These are phyloP conservation scores for Thymallus thymallus DNA, from an alignment of 2,113 vertebrate species.

Conservation along the genomic window DNA sequence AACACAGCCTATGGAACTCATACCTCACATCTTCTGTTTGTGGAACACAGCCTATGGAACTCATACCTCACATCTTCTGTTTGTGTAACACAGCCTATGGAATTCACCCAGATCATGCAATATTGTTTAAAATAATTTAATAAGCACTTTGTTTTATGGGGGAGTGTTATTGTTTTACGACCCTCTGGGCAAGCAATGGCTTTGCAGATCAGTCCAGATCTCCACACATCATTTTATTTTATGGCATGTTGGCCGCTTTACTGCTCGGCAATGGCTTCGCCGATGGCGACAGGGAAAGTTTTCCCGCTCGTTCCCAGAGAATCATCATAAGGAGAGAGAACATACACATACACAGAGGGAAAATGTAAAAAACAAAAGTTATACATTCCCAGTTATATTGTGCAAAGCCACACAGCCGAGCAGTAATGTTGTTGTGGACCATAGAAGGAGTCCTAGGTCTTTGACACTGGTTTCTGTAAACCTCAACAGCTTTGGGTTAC, in stretches of 20 bases:
- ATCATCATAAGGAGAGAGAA: slow-evolving; percentile 25
- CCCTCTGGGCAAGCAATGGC: slow-evolving; percentile 56
- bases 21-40: slow-evolving; percentile 30
- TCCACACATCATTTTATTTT: slow-evolving; percentile 73
- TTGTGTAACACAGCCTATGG: slow-evolving; percentile 17
- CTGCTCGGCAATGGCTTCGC: slow-evolving; percentile 49
- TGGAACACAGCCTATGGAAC: slow-evolving; percentile 16
- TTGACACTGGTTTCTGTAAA: no score
- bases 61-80: slow-evolving; percentile 31
- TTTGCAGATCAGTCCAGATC: slow-evolving; percentile 66
- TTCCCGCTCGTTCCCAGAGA: slow-evolving; percentile 57
- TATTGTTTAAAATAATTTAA: slow-evolving; percentile 75
- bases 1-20: slow-evolving; percentile 10
- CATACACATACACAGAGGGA: no score
- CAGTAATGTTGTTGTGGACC: slow-evolving; percentile 20
- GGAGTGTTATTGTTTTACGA: slow-evolving; percentile 70
- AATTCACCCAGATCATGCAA: slow-evolving; percentile 45
- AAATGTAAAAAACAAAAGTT: background rate
- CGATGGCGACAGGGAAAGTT: slow-evolving; percentile 56
- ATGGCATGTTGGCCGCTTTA: slow-evolving; percentile 65
- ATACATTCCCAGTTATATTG: slow-evolving; percentile 48
- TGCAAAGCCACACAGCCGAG: slow-evolving; percentile 4
- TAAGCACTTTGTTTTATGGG: slow-evolving; percentile 74
- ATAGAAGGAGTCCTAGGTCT: slow-evolving; percentile 2
- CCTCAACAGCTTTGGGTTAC: background rate